A percentile compares a stretch with the other conserved stretches of the same genome.
These are phyloP conservation scores for Athetis lepigone DNA, from an alignment of 2,888 invertebrate species.

Conservation along the genomic window DNA sequence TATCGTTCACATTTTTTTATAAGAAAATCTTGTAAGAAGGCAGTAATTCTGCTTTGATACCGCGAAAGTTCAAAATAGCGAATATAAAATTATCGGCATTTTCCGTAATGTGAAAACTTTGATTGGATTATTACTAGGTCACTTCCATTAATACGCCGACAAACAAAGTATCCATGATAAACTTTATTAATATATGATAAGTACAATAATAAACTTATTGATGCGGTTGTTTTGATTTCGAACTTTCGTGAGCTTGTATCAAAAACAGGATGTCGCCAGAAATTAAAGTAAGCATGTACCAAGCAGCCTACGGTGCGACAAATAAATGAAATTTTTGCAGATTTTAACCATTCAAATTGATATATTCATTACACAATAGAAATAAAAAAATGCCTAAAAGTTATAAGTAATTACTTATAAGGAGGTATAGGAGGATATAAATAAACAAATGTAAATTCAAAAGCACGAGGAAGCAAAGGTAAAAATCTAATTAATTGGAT, in stretches of 20 bases:
- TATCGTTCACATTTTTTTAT: conserved; percentile 53
- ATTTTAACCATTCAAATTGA: conserved; percentile 20
- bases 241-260: conserved; percentile 61
- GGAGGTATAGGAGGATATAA: conserved; percentile 2
- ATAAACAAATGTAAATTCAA: conserved; percentile 26
- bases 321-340: conserved; percentile 34
- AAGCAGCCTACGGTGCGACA: conserved; percentile 64
- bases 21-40: conserved; percentile 67
- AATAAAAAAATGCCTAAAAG: conserved; percentile 17
- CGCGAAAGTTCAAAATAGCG: conserved; percentile 55
- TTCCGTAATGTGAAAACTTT: conserved; percentile 46
- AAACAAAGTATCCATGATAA: conserved; percentile 26
- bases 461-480: conserved; percentile 53
- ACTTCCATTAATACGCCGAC: conserved; percentile 19
- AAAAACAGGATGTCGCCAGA: conserved; percentile 74
- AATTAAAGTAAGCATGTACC: conserved; percentile 70
- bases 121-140: conserved; percentile 37
- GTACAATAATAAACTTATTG: conserved; percentile 14
- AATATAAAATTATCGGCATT: conserved; percentile 35
- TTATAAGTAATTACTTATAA: background rate
- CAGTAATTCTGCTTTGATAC: conserved; percentile 54
- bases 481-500: conserved; percentile 19
- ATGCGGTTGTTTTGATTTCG: conserved; percentile 28
- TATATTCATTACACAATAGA: conserved; percentile 8
- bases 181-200: conserved; percentile 36